Conservation (phyloP, 2,797 vertebrate species). For the Apodemus agrarius region DNA sequence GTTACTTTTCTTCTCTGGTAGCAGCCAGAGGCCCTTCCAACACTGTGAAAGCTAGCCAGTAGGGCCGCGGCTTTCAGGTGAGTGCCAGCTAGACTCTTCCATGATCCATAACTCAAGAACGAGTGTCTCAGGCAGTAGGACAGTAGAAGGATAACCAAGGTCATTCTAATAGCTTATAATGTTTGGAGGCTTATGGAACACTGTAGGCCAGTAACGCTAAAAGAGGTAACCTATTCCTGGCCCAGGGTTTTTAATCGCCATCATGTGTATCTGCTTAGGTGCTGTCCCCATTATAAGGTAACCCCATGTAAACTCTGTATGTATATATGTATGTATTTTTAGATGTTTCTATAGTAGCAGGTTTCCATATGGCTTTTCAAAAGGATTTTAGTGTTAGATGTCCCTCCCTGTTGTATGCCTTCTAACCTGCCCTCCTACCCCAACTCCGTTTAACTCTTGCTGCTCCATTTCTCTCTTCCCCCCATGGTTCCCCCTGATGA, state of each 20-base stretch:
- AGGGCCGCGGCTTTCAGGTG: background rate
- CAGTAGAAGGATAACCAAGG: background rate
- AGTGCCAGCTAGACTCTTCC: background rate
- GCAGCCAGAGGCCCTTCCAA: background rate
- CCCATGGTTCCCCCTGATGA: background rate
- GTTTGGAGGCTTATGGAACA: background rate
- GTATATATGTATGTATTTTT: background rate
- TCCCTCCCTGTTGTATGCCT: background rate
- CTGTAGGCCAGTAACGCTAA: background rate
- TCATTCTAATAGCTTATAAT: background rate
- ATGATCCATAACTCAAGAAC: background rate
- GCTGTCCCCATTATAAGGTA: too few species aligned
- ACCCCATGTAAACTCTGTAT: background rate
- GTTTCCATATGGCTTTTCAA: background rate
- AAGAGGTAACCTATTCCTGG: background rate
- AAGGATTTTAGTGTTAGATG: background rate
- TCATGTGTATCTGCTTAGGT: background rate
- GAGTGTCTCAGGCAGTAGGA: too few species aligned
- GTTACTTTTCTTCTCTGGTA: constrained; percentile 8
- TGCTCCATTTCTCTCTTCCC: background rate
- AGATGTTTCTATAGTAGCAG: background rate
- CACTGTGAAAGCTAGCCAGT: background rate
- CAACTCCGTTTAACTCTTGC: background rate
- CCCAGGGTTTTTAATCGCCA: background rate
- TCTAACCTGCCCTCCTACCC: background rate